These are phyloP conservation scores for Pomacea maculata DNA, from an alignment of 1,140 invertebrate species.

Conservation along the genomic window DNA sequence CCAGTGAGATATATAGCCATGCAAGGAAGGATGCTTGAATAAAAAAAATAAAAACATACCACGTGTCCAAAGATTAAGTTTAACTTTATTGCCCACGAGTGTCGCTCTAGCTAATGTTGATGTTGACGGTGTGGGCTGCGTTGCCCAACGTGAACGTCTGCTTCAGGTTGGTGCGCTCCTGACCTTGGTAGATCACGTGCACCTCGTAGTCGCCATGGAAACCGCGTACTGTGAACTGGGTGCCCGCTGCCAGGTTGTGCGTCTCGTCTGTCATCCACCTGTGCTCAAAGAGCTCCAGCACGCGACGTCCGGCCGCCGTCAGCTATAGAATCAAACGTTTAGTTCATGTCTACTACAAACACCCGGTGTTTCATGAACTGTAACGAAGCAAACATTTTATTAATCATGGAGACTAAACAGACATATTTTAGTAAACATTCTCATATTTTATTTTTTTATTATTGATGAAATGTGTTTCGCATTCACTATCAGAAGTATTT, in stretches of 20 bases:
- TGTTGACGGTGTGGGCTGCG: constrained; percentile 2
- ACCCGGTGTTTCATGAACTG: too few species aligned
- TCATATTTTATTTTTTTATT: too few species aligned
- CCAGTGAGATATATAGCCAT: neutral
- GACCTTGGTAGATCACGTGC: constrained; percentile 28
- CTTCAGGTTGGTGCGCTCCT: constrained; percentile 18
- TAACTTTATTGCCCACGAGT: neutral
- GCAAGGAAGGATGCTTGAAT: too few species aligned
- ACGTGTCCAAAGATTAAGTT: neutral
- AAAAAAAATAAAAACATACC: neutral
- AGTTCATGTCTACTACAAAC: too few species aligned
- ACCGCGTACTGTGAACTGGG: constrained; percentile 27
- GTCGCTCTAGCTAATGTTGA: neutral
- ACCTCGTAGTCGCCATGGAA: constrained; percentile 46
- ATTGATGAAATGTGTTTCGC: too few species aligned
- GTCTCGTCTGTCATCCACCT: constrained; percentile 38
- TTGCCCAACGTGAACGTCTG: constrained; percentile 26
- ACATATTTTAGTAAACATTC: too few species aligned
- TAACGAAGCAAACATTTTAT: too few species aligned
- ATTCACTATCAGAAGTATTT: too few species aligned
- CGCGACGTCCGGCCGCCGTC: constrained; percentile 35
- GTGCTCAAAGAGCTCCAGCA: constrained; percentile 31
- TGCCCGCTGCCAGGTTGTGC: constrained; percentile 21
- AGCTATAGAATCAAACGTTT: constrained; percentile 16
- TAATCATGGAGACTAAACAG: too few species aligned